These are phyloP conservation scores for Cyprinodon variegatus DNA, from an alignment of 2,113 vertebrate species.

Conservation along the genomic window DNA sequence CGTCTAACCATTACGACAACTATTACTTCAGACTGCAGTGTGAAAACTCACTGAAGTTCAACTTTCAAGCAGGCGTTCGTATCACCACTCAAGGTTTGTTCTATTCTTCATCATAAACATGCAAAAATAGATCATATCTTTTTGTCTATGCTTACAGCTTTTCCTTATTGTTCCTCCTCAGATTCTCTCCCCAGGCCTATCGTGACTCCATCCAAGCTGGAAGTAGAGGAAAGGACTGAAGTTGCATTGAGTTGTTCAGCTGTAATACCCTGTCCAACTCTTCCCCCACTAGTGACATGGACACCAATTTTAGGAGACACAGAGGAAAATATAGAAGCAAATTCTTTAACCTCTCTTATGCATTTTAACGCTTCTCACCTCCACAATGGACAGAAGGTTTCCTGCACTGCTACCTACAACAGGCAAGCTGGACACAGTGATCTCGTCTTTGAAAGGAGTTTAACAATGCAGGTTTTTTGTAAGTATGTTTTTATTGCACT, in stretches of 20 bases:
- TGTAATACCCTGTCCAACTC: slow-evolving; percentile 47
- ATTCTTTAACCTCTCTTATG: slow-evolving; percentile 41
- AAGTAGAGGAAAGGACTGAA: slow-evolving; percentile 60
- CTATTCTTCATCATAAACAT: not conserved
- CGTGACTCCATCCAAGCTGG: slow-evolving; percentile 38
- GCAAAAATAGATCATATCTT: not conserved
- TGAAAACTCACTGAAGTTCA: slow-evolving; percentile 48
- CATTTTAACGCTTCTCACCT: slow-evolving; percentile 64
- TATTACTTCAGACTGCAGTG: slow-evolving; percentile 70
- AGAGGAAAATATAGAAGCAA: slow-evolving; percentile 19
- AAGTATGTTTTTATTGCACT: slow-evolving; percentile 29
- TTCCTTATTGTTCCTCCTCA: slow-evolving; percentile 18
- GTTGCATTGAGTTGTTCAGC: slow-evolving; percentile 63
- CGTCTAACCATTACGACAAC: slow-evolving; percentile 4
- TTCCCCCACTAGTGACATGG: slow-evolving; percentile 68
- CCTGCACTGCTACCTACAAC: slow-evolving; percentile 53
- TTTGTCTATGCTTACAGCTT: not conserved
- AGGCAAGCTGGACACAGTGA: slow-evolving; percentile 34
- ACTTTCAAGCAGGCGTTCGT: slow-evolving; percentile 24
- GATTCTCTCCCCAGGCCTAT: slow-evolving; percentile 47
- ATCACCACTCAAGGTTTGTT: slow-evolving; percentile 49
- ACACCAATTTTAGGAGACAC: slow-evolving; percentile 42
- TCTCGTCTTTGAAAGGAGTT: slow-evolving; percentile 15
- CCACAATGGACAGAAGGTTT: slow-evolving; percentile 57
- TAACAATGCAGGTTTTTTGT: slow-evolving; percentile 61